Conservation (phyloP, 2,797 vertebrate species). For the Esox lucius region DNA sequence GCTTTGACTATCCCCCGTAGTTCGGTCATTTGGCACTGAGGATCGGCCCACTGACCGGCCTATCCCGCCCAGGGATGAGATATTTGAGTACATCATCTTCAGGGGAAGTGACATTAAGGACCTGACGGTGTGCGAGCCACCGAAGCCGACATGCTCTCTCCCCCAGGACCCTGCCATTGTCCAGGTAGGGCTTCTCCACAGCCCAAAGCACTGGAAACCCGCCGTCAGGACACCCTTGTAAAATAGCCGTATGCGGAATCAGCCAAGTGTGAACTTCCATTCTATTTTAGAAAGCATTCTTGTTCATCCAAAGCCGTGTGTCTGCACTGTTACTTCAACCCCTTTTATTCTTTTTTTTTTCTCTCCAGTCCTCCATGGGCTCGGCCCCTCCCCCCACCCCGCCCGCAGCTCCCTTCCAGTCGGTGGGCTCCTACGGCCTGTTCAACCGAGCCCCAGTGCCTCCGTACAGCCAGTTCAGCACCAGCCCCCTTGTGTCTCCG, state of each 20-base stretch:
- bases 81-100: slow-evolving; percentile 97
- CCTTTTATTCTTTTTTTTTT: neutral
- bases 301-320: neutral
- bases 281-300: neutral
- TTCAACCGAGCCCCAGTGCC: slow-evolving; percentile 90
- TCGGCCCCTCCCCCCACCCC: slow-evolving; percentile 67
- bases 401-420: slow-evolving; percentile 81
- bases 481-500: slow-evolving; percentile 85
- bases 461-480: slow-evolving; percentile 88
- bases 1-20: slow-evolving; percentile 55
- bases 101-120: slow-evolving; percentile 97
- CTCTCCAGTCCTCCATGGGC: slow-evolving; percentile 88
- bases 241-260: neutral
- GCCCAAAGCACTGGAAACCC: neutral
- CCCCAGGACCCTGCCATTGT: slow-evolving; percentile 98
- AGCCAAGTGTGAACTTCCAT: neutral
- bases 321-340: neutral
- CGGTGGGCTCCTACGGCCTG: slow-evolving; percentile 87
- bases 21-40: slow-evolving; percentile 98
- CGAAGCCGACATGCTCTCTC: slow-evolving; percentile 90
- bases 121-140: slow-evolving; percentile 94
- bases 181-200: slow-evolving; percentile 75
- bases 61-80: slow-evolving; percentile 92
- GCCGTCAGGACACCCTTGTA: neutral
- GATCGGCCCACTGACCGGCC: slow-evolving; percentile 93